These are phyloP conservation scores for Hydrolagus colliei DNA, from an alignment of 2,797 vertebrate species.

Conservation along the genomic window DNA sequence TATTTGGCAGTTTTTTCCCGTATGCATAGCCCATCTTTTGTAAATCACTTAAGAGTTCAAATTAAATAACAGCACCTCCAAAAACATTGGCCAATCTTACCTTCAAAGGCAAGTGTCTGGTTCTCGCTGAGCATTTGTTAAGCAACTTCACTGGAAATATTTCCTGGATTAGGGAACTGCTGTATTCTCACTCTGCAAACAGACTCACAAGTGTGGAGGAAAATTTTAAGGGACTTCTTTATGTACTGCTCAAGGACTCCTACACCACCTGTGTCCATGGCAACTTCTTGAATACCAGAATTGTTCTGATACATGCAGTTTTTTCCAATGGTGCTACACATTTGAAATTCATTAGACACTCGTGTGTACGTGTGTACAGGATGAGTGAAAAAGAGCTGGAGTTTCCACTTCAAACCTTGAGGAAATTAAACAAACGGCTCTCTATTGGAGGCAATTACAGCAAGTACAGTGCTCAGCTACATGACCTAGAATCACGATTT, in stretches of 20 bases:
- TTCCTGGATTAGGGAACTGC: no score
- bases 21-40: no score
- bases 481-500: not conserved
- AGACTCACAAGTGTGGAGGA: not conserved
- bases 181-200: not conserved
- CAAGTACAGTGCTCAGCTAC: no score
- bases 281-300: not conserved
- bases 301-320: not conserved
- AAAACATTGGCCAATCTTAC: not conserved
- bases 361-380: not conserved
- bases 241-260: slow-evolving; percentile 4
- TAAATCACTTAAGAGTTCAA: not conserved
- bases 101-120: not conserved
- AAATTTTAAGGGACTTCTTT: not conserved
- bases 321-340: not conserved
- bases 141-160: not conserved
- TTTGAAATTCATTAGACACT: not conserved
- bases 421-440: not conserved
- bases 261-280: not conserved
- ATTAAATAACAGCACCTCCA: not conserved
- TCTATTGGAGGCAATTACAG: not conserved
- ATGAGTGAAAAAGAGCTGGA: not conserved
- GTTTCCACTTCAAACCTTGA: not conserved
- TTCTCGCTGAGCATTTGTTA: not conserved
- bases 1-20: no score